These are phyloP conservation scores for Drosophila sproati DNA, from an alignment of 1,140 invertebrate genomes.

Conservation along the genomic window DNA sequence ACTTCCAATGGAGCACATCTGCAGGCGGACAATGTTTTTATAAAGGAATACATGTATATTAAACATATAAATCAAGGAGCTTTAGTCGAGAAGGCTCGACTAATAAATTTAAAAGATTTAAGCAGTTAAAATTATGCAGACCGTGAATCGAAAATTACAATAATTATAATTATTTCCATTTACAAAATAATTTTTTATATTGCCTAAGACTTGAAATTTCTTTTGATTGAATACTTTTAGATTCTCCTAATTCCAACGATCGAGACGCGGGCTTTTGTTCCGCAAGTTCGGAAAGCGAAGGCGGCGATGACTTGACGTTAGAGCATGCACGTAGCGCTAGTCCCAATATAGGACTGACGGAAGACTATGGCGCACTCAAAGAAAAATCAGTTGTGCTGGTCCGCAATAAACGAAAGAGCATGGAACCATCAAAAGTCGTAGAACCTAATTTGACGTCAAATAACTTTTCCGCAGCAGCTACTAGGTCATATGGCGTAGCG, in stretches of 20 bases:
- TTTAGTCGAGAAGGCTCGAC: no score
- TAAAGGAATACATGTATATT: background rate
- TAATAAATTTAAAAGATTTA: no score
- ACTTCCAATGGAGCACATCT: background rate
- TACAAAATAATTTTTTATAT: background rate
- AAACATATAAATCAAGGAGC: background rate
- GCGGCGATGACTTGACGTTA: conserved; percentile 86
- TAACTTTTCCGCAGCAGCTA: background rate
- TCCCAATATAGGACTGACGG: conserved; percentile 87
- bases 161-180: background rate
- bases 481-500: conserved; percentile 18
- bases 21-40: conserved; percentile 12
- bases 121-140: no score
- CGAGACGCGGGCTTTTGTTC: conserved; percentile 90
- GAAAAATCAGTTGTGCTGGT: conserved; percentile 87
- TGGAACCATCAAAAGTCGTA: conserved; percentile 87
- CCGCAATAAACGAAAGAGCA: conserved; percentile 89
- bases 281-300: conserved; percentile 85
- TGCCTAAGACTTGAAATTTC: background rate
- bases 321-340: conserved; percentile 65
- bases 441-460: conserved; percentile 23
- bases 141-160: no score
- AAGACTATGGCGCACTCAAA: conserved; percentile 89
- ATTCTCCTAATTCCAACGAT: conserved; percentile 85
- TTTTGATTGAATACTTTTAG: conserved; percentile 63